Conservation (phyloP, 2,888 invertebrate genomes). For the Punctoribates punctum region DNA sequence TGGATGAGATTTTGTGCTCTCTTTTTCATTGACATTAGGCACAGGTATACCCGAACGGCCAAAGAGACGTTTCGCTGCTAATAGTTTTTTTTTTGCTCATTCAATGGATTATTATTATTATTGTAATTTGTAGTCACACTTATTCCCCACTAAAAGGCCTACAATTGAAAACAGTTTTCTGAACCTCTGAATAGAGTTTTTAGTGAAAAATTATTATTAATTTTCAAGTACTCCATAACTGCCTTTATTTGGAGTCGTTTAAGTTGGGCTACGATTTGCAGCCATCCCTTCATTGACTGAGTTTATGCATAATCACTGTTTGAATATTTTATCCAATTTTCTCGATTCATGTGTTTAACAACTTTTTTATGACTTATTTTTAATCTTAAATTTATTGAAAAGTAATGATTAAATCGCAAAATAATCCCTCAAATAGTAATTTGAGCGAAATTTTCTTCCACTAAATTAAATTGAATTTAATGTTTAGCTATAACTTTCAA, state of each 20-base stretch:
- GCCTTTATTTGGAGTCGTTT: background rate
- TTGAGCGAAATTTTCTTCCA: background rate
- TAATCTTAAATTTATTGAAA: background rate
- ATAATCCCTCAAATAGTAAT: background rate
- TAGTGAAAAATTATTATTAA: background rate
- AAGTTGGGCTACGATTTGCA: background rate
- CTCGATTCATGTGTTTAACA: background rate
- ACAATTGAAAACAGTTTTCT: background rate
- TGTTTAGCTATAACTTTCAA: no score
- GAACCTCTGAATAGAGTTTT: background rate
- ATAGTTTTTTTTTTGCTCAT: background rate
- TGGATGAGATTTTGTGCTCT: conserved; percentile 15
- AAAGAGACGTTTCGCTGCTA: background rate
- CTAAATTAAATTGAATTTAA: no score
- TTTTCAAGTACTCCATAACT: conserved; percentile 1
- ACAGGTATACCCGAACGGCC: background rate
- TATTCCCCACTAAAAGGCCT: background rate
- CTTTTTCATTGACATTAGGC: background rate
- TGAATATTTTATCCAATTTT: background rate
- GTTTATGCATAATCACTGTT: conserved; percentile 24
- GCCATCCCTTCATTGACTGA: background rate
- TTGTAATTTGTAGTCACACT: conserved; percentile 28
- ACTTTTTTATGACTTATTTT: background rate
- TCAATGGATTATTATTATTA: conserved; percentile 18
- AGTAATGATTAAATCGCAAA: background rate